Conservation (phyloP, 2,888 invertebrate species). For the Diplazon laetatorius region DNA sequence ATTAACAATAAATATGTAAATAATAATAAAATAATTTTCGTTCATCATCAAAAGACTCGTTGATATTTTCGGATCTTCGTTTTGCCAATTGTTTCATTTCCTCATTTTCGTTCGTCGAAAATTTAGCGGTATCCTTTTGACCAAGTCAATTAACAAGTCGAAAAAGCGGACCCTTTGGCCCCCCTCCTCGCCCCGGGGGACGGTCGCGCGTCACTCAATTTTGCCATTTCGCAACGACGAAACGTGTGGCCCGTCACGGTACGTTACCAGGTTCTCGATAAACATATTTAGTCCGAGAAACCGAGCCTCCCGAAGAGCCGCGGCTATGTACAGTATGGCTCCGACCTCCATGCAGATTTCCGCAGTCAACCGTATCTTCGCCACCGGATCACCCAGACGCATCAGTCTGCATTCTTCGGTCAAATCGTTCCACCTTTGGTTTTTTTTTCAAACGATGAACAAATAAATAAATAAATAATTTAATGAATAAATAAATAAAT, state of each 20-base stretch:
- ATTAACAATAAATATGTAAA: no score
- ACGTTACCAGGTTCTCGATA: slow-evolving; percentile 93
- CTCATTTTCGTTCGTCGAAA: no score
- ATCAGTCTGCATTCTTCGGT: slow-evolving; percentile 89
- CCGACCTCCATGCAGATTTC: slow-evolving; percentile 92
- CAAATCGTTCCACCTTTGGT: slow-evolving; percentile 87
- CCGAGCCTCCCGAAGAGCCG: slow-evolving; percentile 93
- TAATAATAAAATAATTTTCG: no score
- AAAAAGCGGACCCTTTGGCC: no score
- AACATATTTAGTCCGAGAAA: slow-evolving; percentile 97
- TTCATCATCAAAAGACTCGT: no score
- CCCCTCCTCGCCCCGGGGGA: no score
- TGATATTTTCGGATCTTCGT: no score
- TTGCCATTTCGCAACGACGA: background rate
- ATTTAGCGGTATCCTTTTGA: no score
- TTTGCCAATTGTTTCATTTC: no score
- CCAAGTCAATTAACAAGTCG: no score
- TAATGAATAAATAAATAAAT: no score
- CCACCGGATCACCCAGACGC: slow-evolving; percentile 85
- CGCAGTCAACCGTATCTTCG: slow-evolving; percentile 89
- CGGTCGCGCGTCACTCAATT: background rate
- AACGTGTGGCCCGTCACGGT: no score
- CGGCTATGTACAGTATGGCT: slow-evolving; percentile 91
- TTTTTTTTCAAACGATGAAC: background rate
- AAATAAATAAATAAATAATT: background rate